These are phyloP conservation scores for Chrysogorgia sp. DNA, from an alignment of 92 coral and sea anemone species.

Conservation along the genomic window DNA sequence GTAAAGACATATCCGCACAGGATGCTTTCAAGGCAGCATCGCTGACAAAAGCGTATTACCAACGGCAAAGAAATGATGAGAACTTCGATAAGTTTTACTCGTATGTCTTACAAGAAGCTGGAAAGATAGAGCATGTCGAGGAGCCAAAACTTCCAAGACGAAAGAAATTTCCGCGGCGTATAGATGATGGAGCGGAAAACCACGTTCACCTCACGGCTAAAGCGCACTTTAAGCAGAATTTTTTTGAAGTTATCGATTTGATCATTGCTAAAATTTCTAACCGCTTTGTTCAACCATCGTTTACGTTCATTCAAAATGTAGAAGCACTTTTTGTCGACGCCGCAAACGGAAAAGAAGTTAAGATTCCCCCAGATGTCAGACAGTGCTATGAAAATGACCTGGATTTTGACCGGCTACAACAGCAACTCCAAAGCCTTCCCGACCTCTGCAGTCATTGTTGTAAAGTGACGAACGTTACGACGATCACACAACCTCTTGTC, in stretches of 20 bases:
- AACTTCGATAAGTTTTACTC: conserved; percentile 19
- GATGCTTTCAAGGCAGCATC: conserved; percentile 35
- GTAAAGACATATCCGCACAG: conserved; percentile 40
- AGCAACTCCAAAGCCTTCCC: conserved; percentile 51
- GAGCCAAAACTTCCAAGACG: conserved; percentile 31
- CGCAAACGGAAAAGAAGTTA: conserved; percentile 24
- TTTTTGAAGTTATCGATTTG: conserved; percentile 31
- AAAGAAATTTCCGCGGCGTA: conserved; percentile 20
- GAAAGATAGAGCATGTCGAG: not conserved
- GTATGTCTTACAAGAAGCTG: conserved; percentile 20
- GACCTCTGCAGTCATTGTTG: conserved; percentile 39
- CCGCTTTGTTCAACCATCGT: conserved; percentile 15
- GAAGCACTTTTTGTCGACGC: conserved; percentile 18
- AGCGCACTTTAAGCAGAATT: conserved; percentile 29
- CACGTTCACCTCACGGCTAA: conserved; percentile 16
- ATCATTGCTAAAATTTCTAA: not conserved
- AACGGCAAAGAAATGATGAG: not conserved
- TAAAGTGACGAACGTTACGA: not conserved
- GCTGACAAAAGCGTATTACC: conserved; percentile 20
- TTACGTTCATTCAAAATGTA: conserved; percentile 14
- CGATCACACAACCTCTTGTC: not conserved
- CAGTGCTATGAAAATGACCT: conserved; percentile 50
- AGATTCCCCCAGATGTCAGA: conserved; percentile 12
- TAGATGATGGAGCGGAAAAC: conserved; percentile 24
- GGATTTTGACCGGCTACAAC: conserved; percentile 48